Conservation (phyloP, 2,888 invertebrate species). For the Dicycla oo region DNA sequence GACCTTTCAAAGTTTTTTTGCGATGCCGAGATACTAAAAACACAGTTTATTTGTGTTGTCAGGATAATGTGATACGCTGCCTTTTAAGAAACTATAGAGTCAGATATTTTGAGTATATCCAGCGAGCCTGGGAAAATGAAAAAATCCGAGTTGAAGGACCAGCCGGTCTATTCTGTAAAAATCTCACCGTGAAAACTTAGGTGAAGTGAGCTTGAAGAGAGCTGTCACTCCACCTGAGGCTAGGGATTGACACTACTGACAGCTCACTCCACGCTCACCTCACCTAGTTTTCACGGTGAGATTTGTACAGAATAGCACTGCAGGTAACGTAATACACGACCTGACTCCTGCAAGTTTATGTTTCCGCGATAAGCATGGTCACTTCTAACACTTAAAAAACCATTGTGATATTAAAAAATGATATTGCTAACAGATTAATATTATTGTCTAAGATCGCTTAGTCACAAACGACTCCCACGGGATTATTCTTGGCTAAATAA, state of each 20-base stretch:
- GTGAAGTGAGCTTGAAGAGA: too few species aligned
- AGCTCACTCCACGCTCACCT: too few species aligned
- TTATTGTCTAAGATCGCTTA: conserved; percentile 17
- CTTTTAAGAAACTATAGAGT: neutral
- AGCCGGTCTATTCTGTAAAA: too few species aligned
- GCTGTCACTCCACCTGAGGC: too few species aligned
- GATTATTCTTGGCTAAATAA: conserved; percentile 21
- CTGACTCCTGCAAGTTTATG: conserved; percentile 9
- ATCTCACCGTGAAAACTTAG: too few species aligned
- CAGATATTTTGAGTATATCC: neutral
- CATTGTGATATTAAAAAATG: conserved; percentile 3
- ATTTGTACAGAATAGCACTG: too few species aligned
- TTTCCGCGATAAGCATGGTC: conserved; percentile 7
- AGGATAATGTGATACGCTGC: neutral
- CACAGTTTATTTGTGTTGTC: conserved; percentile 26
- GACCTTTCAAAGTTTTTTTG: conserved; percentile 46
- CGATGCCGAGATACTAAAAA: conserved; percentile 10
- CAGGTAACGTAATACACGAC: neutral
- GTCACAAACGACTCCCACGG: conserved; percentile 12
- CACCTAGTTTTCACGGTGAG: too few species aligned
- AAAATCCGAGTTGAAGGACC: conserved; percentile 36
- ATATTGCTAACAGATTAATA: conserved; percentile 6
- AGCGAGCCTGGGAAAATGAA: neutral
- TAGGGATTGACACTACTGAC: too few species aligned
- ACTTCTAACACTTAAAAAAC: conserved; percentile 5